Base-by-base conservation (phyloP, 2,888 invertebrate genomes). In the Ctena decussata region DNA sequence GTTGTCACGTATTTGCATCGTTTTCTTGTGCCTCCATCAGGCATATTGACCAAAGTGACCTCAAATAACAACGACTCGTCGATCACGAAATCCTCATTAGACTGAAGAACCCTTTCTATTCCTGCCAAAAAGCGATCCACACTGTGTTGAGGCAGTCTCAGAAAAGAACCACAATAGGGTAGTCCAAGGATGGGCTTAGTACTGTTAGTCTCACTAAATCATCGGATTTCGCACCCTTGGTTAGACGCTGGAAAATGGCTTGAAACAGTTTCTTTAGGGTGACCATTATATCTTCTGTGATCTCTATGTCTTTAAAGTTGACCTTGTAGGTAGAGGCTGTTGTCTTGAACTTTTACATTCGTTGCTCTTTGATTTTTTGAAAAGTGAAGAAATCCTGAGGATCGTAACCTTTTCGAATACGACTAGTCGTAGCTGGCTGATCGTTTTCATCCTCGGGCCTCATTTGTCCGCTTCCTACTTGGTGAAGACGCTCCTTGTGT, bases 401-500 rank as follows among this genome's bases (percentile, higher is more conserved):
- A 32, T 82, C 60, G 27, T 69, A 65, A 27, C 35, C 49, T 39
- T 80, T 80, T n/a, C 35, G 41, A 8, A 80, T 8, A 12, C 18
- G 27, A 6, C 49, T 15, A 1, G n/a, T n/a, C n/a, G n/a, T n/a
- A n/a, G n/a, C n/a, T n/a, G n/a, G n/a, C n/a, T n/a, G n/a, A n/a
- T n/a, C 69, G 24, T 11, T 27, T 24, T 73, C 60, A 27, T 11
- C 39, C n/a, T 73, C 60, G 1, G 32, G 12, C 24, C 70, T 5
- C 65, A 75, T 80, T 37, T 65, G 46, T 46, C 80, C 80, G 6
- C 75, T 53, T 24, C n/a, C n/a, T n/a, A n/a, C n/a, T n/a, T n/a
- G n/a, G n/a, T n/a, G n/a, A n/a, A n/a, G n/a, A n/a, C n/a, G n/a
- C n/a, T n/a, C n/a, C n/a, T n/a, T n/a, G n/a, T n/a, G n/a, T n/a